phyloP scores from a whole-genome alignment of 2,113 vertebrate genomes.

The Gopherus flavomarginatus region DNA sequence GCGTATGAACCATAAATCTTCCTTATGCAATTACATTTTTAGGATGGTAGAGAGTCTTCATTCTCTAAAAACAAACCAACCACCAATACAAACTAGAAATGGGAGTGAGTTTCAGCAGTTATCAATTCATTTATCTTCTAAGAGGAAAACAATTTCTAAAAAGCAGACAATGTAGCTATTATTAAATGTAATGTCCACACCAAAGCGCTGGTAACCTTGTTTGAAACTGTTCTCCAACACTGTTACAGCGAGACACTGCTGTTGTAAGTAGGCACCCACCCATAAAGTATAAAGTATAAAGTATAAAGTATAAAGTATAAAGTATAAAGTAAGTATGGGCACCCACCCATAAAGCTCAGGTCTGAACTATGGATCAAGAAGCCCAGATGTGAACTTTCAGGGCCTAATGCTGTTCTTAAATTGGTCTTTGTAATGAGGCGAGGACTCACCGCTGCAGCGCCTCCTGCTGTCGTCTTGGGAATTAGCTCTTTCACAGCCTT shows the following conservation, averaged over 20 bases:
- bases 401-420: background rate
- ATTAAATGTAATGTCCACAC: background rate
- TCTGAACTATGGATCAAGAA: background rate
- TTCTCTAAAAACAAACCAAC: slow-evolving; percentile 24
- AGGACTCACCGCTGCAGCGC: too few species aligned
- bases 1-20: slow-evolving; percentile 14
- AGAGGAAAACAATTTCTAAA: background rate
- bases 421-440: too few species aligned
- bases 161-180: background rate
- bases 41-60: slow-evolving; percentile 20
- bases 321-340: too few species aligned
- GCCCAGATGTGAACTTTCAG: background rate
- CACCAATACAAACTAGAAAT: background rate
- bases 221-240: background rate
- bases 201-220: background rate
- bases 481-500: too few species aligned
- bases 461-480: too few species aligned
- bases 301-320: background rate
- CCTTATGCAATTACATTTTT: slow-evolving; percentile 43
- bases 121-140: background rate
- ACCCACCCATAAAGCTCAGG: background rate
- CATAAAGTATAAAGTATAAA: background rate
- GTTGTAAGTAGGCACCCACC: background rate
- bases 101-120: background rate
- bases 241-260: background rate